phyloP scores from a whole-genome alignment of 2,113 vertebrate species.

The Lota lota region DNA sequence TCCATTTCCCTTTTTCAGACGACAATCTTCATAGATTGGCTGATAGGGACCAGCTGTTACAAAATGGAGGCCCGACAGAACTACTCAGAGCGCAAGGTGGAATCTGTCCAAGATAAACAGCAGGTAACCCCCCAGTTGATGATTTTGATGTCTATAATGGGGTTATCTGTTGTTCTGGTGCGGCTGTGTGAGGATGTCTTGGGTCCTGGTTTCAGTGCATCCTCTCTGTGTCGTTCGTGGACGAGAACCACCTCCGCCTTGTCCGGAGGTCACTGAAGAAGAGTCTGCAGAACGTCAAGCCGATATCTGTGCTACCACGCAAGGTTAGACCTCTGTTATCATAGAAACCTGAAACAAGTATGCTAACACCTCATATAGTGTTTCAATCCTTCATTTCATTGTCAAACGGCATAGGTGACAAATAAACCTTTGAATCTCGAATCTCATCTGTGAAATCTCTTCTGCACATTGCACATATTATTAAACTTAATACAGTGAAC shows the following conservation, averaged over 20 bases:
- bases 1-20: slow-evolving; percentile 60
- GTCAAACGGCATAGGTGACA: too few relatives aligned
- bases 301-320: slow-evolving; percentile 55
- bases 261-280: slow-evolving; percentile 64
- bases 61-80: slow-evolving; percentile 58
- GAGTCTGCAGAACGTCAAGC: slow-evolving; percentile 71
- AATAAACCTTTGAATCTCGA: too few relatives aligned
- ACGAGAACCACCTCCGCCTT: slow-evolving; percentile 73
- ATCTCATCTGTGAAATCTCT: too few relatives aligned
- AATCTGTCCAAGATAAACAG: slow-evolving; percentile 63
- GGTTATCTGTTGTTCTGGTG: background rate
- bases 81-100: slow-evolving; percentile 76
- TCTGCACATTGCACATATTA: too few relatives aligned
- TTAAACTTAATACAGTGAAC: too few relatives aligned
- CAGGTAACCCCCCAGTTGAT: slow-evolving; percentile 50
- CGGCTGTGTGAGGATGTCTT: background rate
- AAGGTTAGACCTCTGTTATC: slow-evolving; percentile 38
- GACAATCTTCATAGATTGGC: slow-evolving; percentile 69
- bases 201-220: slow-evolving; percentile 48
- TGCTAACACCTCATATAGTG: too few relatives aligned
- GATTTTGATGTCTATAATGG: background rate
- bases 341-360: too few relatives aligned
- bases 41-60: slow-evolving; percentile 68
- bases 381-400: too few relatives aligned
- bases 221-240: slow-evolving; percentile 79